Evolutionary conservation across 2,113 vertebrate genomes (phyloP).

Genomic region (Myotis davidii): DNA sequence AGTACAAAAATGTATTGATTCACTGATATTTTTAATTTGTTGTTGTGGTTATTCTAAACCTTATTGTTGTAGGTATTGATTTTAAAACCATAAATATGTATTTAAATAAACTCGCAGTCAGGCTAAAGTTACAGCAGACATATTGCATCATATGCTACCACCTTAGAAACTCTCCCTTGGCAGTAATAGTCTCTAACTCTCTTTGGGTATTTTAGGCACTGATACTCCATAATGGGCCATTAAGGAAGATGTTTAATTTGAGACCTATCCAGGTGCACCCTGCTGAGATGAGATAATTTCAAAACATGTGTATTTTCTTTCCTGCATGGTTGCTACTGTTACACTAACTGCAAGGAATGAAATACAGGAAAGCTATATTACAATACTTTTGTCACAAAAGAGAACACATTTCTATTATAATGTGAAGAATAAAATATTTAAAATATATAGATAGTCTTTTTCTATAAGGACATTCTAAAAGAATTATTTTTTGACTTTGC

Average conservation of each 20-base stretch:
- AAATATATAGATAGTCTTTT: neutral
- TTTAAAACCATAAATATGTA: neutral
- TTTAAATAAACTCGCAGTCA: constrained; percentile 48
- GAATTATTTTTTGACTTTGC: neutral
- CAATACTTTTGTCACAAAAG: constrained; percentile 1
- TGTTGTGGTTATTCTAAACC: neutral
- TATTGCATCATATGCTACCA: constrained; percentile 49
- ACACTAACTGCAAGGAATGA: neutral
- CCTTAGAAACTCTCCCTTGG: constrained; percentile 6
- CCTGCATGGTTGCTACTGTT: constrained; percentile 44
- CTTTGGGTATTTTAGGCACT: constrained; percentile 35
- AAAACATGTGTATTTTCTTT: constrained; percentile 64
- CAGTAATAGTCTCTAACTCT: constrained; percentile 35
- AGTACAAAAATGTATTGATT: neutral
- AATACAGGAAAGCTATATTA: neutral
- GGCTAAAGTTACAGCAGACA: constrained; percentile 52
- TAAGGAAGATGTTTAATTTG: constrained; percentile 74
- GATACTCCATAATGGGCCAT: constrained; percentile 40
- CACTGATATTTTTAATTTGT: neutral
- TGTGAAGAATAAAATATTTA: neutral
- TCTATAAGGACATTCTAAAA: neutral
- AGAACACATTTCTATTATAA: neutral
- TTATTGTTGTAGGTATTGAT: neutral
- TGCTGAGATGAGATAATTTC: constrained; percentile 53
- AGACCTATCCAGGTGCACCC: constrained; percentile 11